Evolutionary conservation across 2,888 invertebrate species (phyloP).

Genomic region (Aspidapion aeneum): DNA sequence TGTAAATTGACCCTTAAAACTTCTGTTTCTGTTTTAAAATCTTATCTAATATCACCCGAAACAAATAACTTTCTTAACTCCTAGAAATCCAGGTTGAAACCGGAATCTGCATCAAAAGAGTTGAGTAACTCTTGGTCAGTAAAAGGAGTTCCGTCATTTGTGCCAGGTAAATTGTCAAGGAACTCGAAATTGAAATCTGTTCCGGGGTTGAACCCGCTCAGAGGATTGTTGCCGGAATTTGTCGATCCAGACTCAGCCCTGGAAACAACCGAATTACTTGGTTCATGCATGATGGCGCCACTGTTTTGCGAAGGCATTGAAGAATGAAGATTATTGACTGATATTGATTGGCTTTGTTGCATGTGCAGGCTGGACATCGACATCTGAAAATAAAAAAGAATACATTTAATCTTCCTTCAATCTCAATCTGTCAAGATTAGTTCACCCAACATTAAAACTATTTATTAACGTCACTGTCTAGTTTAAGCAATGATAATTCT

Average conservation of each 20-base stretch:
- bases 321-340: conserved; percentile 45
- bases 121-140: conserved; percentile 80
- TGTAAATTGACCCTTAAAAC: too few relatives aligned
- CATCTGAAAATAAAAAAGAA: too few relatives aligned
- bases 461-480: too few relatives aligned
- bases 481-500: too few relatives aligned
- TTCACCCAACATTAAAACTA: too few relatives aligned
- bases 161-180: conserved; percentile 71
- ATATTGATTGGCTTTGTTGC: conserved; percentile 65
- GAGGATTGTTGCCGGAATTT: conserved; percentile 41
- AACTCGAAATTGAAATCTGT: conserved; percentile 79
- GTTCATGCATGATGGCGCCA: conserved; percentile 1
- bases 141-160: conserved; percentile 70
- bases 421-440: too few relatives aligned
- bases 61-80: not conserved
- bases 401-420: conserved; percentile 28
- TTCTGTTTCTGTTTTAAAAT: too few relatives aligned
- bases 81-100: conserved; percentile 56
- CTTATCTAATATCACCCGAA: too few relatives aligned
- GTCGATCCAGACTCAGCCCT: not conserved
- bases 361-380: conserved; percentile 62
- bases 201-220: conserved; percentile 51
- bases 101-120: conserved; percentile 73
- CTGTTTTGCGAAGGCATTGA: not conserved
- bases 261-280: not conserved